Evolutionary conservation across 2,797 vertebrate species (phyloP), one percentile per base, ranked within the genome.

Genomic region (Sphenodon punctatus): DNA sequence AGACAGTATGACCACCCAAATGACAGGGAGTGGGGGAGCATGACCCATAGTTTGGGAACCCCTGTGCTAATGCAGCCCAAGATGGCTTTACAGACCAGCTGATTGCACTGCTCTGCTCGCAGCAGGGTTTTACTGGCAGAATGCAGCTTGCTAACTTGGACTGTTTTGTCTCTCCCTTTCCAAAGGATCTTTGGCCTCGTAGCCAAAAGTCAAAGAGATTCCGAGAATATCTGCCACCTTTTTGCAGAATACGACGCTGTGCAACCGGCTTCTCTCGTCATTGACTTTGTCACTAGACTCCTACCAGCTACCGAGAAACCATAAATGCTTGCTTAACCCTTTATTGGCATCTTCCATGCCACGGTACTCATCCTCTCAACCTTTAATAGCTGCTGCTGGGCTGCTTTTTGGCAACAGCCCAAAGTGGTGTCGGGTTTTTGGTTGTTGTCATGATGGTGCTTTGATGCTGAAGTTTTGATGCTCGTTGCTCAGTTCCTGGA

Each of bases 161-260:
- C 43, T 39, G 20, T 38, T 67, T 67, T 38, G 27, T 39, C 66
- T 87, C 71, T 87, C 76, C 46, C 46, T 70, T 56, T 16, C 61
- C 66, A 73, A 90, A 98, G 98, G 88, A 97, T 97, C 92, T 99
- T 98, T 55, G 98, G 97, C 59, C 97, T 99, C 3, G 97, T 99
- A 85, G 97, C 97, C 49, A 98, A 99, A 90, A 97, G 92, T 74
- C 93, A 94, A 48, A 94, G 95, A 1, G 95, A 96, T 11, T 81
- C 94, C 0, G 97, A 97, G 92, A 98, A 99, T 4, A 88, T 97
- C 8, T 98, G 98, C 80, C 98, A 98, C 84, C 93, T 99, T 51
- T 98, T 98, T 45, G 97, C 97, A 0, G 97, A 99, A 69, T 97
- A 97, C 1, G 97, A 99, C 80, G 36, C 90, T 0, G 92, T 97